phyloP scores from a whole-genome alignment of 2,888 invertebrate species.

The Elaeidobius kamerunicus region DNA sequence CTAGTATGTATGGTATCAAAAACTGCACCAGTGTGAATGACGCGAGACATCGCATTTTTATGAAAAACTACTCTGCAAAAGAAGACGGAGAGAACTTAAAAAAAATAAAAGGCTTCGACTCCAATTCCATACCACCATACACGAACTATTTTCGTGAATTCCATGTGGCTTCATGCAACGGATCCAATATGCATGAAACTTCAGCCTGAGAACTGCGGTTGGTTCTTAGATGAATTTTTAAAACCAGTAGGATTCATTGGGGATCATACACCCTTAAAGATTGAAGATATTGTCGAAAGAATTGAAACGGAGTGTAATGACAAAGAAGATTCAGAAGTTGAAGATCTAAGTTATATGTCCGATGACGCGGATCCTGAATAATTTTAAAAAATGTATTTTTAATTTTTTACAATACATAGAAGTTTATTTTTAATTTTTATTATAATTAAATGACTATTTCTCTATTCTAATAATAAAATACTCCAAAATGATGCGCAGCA shows the following conservation, averaged over 20 bases:
- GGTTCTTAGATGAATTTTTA: slow-evolving; percentile 21
- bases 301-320: background rate
- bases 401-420: too few relatives aligned
- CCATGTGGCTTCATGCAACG: slow-evolving; percentile 31
- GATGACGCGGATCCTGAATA: too few relatives aligned
- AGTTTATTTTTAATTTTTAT: too few relatives aligned
- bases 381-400: too few relatives aligned
- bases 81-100: too few relatives aligned
- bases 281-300: slow-evolving; percentile 7
- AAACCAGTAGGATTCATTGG: slow-evolving; percentile 30
- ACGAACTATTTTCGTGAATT: slow-evolving; percentile 28
- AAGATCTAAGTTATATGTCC: too few relatives aligned
- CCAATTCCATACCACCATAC: slow-evolving; percentile 16
- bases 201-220: slow-evolving; percentile 23
- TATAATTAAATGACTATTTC: too few relatives aligned
- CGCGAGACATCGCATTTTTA: too few relatives aligned
- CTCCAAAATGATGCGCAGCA: too few relatives aligned
- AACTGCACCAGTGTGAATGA: slow-evolving; percentile 32
- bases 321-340: too few relatives aligned
- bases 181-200: slow-evolving; percentile 19
- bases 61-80: background rate
- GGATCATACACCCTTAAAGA: slow-evolving; percentile 30
- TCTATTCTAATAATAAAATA: too few relatives aligned
- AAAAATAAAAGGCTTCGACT: slow-evolving; percentile 24
- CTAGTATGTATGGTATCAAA: slow-evolving; percentile 40